Base-by-base conservation (phyloP, 2,113 vertebrate species). In the Aspidoscelis tigris region DNA sequence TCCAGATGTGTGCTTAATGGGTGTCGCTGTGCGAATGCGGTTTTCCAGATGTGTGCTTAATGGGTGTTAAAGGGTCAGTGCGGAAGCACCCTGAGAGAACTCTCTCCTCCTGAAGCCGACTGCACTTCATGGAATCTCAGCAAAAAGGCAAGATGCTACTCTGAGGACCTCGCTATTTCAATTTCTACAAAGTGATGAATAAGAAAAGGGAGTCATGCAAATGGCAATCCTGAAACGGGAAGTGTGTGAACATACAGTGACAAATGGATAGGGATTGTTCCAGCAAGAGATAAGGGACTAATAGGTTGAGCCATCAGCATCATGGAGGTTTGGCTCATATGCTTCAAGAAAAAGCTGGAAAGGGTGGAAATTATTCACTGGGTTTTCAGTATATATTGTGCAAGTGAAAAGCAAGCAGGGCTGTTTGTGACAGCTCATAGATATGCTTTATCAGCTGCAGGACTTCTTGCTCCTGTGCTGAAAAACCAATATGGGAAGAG, bases 341-440 rank as follows among this genome's bases (percentile, higher is more conserved):
- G 22, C 55, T 24, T 24, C 55, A 58, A 26, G 22, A 14, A 43
- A 73, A 81, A 16, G 7, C 44, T 68, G 64, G 44, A 21, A n/a
- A 11, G n/a, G 44, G 53, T 26, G 65, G 68, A 80, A 70, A 11
- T 5, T 50, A 80, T 22, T 53, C n/a, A 81, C 43, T n/a, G 70
- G 44, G 18, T 71, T 81, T n/a, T 33, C 65, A 21, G 78, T 44
- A 65, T 44, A 65, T 69, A 50, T 80, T 69, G 78, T 81, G 65
- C 79, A 81, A 69, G 79, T 55, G 2, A 53, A 69, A 55, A 70
- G 11, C 66, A 80, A 80, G 66, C 65, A 68, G 22, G 43, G 64
- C 55, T 47, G 47, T 71, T 72, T 81, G 58, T 58, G 50, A 72
- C 80, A 72, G 61, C 21, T 72, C 39, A 71, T 50, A 14, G 33